Base-by-base conservation (phyloP, 2,113 vertebrate genomes). In the Bujurquina vittata region DNA sequence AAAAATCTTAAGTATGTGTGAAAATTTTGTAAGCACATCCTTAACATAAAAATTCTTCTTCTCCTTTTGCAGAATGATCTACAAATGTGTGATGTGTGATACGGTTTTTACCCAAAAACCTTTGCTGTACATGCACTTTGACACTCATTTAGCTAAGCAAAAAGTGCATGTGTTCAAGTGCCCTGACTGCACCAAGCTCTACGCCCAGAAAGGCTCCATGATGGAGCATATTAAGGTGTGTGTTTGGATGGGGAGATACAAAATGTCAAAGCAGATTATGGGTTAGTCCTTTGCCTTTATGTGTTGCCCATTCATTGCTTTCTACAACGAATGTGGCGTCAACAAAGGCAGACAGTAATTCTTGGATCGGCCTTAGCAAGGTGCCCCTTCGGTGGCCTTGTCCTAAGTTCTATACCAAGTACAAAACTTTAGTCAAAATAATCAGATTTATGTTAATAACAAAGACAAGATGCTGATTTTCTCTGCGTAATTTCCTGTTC, bases 161-260 rank as follows among this genome's bases (percentile, higher is more conserved):
- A 96, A 98, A n/a, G 97, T 98, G 87, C 97, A 97, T 0, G 98
- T 99, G 83, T 99, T 99, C 91, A 98, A 98, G 94, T 99, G 98
- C 83, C 98, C 97, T 0, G 96, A 98, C 89, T 99, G 98, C 94
- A 98, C 97, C 3, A 96, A 99, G 90, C 97, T 99, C 65, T 99
- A 98, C 18, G 98, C 98, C 37, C 98, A 99, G 92, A 99, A 98
- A 81, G 95, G 95, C 52, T 98, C 97, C 46, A 98, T 99, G 96
- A 94, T 99, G 94, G 97, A 99, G 81, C 98, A 99, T 65, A 96
- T 99, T 40, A 99, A 98, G 97, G 98, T 99, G 77, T 2, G 84
- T 89, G 69, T 55, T 18, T 7, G 22, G 8, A 56, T n/a, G 2
- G 5, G 10, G 14, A 23, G 4, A 8, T 54, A 35, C 31, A 40